These are phyloP conservation scores for Sebastes reedi DNA, from an alignment of 2,797 vertebrate species.

Conservation along the genomic window DNA sequence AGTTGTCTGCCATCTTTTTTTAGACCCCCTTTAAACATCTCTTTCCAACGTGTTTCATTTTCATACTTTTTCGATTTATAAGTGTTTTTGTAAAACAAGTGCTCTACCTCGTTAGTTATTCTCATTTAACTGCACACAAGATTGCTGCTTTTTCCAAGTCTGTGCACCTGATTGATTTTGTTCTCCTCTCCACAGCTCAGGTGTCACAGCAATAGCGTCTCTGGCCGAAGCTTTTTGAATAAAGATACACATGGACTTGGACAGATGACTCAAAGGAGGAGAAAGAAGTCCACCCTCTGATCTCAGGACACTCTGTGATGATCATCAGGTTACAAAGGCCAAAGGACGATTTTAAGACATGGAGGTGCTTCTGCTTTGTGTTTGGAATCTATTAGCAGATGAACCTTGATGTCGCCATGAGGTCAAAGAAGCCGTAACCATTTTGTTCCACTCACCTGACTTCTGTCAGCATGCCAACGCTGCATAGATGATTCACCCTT, in stretches of 20 bases:
- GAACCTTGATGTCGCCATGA: slow-evolving; percentile 61
- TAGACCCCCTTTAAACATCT: neutral
- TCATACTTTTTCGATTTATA: neutral
- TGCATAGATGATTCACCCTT: slow-evolving; percentile 71
- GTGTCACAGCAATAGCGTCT: slow-evolving; percentile 73
- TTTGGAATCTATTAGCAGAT: slow-evolving; percentile 46
- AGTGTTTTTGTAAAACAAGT: neutral
- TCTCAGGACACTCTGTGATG: slow-evolving; percentile 51
- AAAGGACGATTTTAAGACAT: slow-evolving; percentile 56
- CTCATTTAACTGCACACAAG: neutral
- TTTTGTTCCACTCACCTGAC: slow-evolving; percentile 37
- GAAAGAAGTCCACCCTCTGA: slow-evolving; percentile 65
- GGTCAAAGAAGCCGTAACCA: slow-evolving; percentile 46
- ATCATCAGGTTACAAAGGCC: slow-evolving; percentile 52
- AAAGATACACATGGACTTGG: slow-evolving; percentile 75
- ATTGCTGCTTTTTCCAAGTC: slow-evolving; percentile 17
- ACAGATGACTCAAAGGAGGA: slow-evolving; percentile 68
- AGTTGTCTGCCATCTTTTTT: slow-evolving; percentile 24
- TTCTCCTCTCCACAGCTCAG: slow-evolving; percentile 71
- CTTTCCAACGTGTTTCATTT: neutral
- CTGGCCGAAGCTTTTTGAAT: slow-evolving; percentile 63
- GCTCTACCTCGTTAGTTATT: neutral
- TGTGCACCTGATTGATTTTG: slow-evolving; percentile 43
- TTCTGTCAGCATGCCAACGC: slow-evolving; percentile 58
- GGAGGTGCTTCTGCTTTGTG: slow-evolving; percentile 52